phyloP scores from a whole-genome alignment of 2,888 invertebrate species.

The Ichneumoninae sp. region DNA sequence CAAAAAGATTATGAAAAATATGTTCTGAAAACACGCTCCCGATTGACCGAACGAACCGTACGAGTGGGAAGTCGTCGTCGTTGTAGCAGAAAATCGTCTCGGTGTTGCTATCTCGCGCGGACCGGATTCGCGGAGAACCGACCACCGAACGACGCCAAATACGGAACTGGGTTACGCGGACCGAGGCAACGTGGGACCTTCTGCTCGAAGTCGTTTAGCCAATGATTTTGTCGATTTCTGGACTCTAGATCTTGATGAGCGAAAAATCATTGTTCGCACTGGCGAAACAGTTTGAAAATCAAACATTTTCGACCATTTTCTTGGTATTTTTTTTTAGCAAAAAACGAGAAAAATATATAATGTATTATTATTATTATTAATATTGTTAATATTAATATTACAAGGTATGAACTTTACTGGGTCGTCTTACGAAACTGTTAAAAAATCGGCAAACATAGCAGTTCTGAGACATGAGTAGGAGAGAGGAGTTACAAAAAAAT shows the following conservation, averaged over 20 bases:
- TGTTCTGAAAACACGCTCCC: slow-evolving; percentile 3
- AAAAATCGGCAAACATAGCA: too few species aligned
- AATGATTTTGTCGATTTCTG: not conserved
- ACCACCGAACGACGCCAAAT: slow-evolving; percentile 67
- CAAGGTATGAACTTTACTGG: too few species aligned
- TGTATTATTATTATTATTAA: not conserved
- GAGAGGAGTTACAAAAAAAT: too few species aligned
- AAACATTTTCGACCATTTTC: not conserved
- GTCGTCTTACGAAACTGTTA: too few species aligned
- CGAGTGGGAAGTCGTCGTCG: slow-evolving; percentile 47
- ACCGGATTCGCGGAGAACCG: slow-evolving; percentile 41
- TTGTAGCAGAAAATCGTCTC: slow-evolving; percentile 50
- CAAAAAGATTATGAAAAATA: slow-evolving; percentile 45
- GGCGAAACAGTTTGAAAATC: not conserved
- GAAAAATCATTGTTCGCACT: not conserved
- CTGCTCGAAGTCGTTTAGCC: not conserved
- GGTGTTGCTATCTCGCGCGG: slow-evolving; percentile 35
- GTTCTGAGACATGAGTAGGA: too few species aligned
- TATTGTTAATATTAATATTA: not conserved
- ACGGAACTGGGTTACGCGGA: slow-evolving; percentile 72
- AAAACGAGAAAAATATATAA: not conserved
- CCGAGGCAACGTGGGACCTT: not conserved
- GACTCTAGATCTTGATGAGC: not conserved
- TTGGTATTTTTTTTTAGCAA: not conserved
- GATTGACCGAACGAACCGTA: not conserved